Evolutionary conservation across 2,888 invertebrate species (phyloP).

Genomic region (Tanypteryx hageni): DNA sequence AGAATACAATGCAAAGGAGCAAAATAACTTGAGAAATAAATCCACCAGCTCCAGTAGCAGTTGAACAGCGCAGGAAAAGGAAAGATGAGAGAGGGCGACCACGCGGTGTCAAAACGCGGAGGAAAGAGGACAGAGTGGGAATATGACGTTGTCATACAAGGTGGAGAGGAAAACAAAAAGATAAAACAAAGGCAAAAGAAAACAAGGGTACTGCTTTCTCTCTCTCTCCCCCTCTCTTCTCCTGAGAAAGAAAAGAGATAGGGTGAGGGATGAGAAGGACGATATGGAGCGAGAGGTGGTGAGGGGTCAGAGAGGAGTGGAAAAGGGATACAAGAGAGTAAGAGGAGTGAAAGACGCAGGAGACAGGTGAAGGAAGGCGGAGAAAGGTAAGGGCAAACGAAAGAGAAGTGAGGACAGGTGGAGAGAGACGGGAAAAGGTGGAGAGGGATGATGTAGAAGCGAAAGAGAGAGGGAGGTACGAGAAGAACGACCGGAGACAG

Average conservation of each 20-base stretch:
- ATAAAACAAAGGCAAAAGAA: not conserved
- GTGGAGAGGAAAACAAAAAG: not conserved
- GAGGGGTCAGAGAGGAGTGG: not conserved
- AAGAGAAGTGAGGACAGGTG: not conserved
- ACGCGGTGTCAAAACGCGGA: not conserved
- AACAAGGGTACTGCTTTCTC: not conserved
- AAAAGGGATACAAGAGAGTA: not conserved
- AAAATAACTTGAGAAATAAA: slow-evolving; percentile 2
- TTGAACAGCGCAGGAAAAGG: not conserved
- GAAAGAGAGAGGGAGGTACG: not conserved
- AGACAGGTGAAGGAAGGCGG: not conserved
- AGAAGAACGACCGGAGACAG: not conserved
- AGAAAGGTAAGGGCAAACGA: not conserved
- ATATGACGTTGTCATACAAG: not conserved
- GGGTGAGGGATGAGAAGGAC: too few relatives aligned
- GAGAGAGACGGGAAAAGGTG: not conserved
- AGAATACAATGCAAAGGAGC: not conserved
- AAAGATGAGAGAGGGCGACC: not conserved
- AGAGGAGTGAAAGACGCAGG: not conserved
- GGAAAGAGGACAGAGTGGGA: slow-evolving; percentile 12
- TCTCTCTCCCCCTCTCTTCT: not conserved
- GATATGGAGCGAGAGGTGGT: not conserved
- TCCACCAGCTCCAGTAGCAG: not conserved
- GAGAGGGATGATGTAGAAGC: not conserved
- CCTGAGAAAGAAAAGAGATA: slow-evolving; percentile 4